Evolutionary conservation across 1,140 invertebrate genomes (phyloP).

Genomic region (Drosophila parabipectinata): DNA sequence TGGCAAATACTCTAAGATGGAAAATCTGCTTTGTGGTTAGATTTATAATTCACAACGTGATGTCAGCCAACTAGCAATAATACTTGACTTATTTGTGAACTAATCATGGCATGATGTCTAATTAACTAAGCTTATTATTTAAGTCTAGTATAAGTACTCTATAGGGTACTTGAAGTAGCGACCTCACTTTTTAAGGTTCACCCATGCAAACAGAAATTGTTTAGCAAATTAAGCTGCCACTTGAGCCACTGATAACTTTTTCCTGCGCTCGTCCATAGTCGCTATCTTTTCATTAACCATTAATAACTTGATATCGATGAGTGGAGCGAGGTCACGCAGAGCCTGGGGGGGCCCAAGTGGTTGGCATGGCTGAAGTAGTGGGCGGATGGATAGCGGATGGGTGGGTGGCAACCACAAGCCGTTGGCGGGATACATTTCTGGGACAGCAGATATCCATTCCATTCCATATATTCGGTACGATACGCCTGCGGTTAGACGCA

Average conservation of each 20-base stretch:
- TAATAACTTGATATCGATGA: slow-evolving; percentile 81
- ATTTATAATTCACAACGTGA: neutral
- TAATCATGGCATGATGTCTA: neutral
- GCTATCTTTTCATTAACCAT: slow-evolving; percentile 70
- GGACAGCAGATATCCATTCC: slow-evolving; percentile 35
- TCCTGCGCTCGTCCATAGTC: neutral
- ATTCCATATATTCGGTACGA: slow-evolving; percentile 16
- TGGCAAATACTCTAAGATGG: slow-evolving; percentile 25
- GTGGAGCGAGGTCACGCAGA: slow-evolving; percentile 19
- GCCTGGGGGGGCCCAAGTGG: slow-evolving; percentile 17
- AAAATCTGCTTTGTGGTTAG: neutral
- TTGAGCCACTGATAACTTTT: slow-evolving; percentile 62
- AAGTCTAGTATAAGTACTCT: neutral
- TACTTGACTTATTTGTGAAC: neutral
- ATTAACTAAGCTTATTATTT: neutral
- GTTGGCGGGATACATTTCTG: slow-evolving; percentile 31
- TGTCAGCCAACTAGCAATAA: neutral
- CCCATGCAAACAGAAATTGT: slow-evolving; percentile 65
- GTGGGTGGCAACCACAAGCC: slow-evolving; percentile 46
- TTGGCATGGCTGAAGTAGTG: neutral
- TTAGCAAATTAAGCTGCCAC: slow-evolving; percentile 77
- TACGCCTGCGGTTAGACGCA: slow-evolving; percentile 64
- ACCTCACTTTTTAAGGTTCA: slow-evolving; percentile 1
- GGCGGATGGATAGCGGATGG: slow-evolving; percentile 16
- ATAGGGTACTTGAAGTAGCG: slow-evolving; percentile 21